These are phyloP conservation scores for Chironomus tepperi DNA, from an alignment of 1,140 invertebrate species.

Conservation along the genomic window DNA sequence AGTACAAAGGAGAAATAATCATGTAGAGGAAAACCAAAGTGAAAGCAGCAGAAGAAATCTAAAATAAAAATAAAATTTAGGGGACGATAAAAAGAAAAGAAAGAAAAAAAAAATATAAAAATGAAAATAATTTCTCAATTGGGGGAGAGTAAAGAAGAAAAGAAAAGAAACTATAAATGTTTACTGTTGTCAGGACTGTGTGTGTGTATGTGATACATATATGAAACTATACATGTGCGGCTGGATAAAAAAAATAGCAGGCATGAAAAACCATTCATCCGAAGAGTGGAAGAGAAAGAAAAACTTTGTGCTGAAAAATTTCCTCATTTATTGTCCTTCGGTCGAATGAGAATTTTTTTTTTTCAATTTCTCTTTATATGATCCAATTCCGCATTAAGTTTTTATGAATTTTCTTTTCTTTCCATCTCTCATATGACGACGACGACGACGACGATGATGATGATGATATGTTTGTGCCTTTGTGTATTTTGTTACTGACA, in stretches of 20 bases:
- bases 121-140: slow-evolving; percentile 10
- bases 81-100: background rate
- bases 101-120: background rate
- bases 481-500: background rate
- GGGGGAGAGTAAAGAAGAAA: background rate
- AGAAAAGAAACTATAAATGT: background rate
- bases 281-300: slow-evolving; percentile 16
- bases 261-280: slow-evolving; percentile 6
- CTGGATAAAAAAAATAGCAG: background rate
- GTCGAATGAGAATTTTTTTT: background rate
- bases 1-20: background rate
- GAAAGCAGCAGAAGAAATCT: background rate
- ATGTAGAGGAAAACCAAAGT: background rate
- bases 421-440: background rate
- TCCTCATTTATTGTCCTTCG: slow-evolving; percentile 23
- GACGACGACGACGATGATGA: background rate
- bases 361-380: slow-evolving; percentile 23
- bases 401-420: slow-evolving; percentile 17
- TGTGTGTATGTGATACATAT: background rate
- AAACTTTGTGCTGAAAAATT: slow-evolving; percentile 8
- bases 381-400: slow-evolving; percentile 21
- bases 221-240: background rate
- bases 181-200: background rate
- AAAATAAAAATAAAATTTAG: slow-evolving; percentile 4
- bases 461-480: slow-evolving; percentile 16